Evolutionary conservation across 2,113 vertebrate genomes (phyloP).

Genomic region (Natator depressus): DNA sequence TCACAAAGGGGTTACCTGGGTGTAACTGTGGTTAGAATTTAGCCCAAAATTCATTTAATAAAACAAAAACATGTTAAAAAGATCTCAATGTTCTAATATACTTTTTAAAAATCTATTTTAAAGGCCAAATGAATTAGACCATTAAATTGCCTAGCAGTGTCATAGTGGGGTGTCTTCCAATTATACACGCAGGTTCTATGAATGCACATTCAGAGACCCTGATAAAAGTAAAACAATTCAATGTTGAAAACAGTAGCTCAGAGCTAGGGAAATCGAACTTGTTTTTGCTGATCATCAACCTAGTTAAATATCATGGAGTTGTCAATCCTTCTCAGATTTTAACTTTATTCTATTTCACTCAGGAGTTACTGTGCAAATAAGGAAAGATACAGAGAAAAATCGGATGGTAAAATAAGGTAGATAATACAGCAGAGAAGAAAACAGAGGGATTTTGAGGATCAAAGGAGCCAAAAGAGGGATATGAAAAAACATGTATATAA

Average conservation of each 20-base stretch:
- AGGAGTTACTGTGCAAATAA: not conserved
- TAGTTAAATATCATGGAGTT: not conserved
- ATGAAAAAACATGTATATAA: not conserved
- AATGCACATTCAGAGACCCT: not conserved
- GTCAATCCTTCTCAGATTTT: not conserved
- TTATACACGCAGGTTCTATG: not conserved
- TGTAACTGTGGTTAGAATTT: not conserved
- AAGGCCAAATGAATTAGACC: not conserved
- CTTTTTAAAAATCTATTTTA: not conserved
- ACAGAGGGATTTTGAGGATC: conserved; percentile 18
- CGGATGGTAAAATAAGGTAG: not conserved
- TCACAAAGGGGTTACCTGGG: not conserved
- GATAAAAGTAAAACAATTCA: not conserved
- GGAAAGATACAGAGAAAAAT: not conserved
- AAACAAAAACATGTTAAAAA: not conserved
- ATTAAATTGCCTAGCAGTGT: not conserved
- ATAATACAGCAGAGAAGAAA: conserved; percentile 11
- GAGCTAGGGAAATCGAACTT: not conserved
- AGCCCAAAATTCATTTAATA: not conserved
- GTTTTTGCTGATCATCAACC: not conserved
- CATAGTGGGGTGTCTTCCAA: not conserved
- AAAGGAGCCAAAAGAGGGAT: conserved; percentile 6
- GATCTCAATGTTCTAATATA: not conserved
- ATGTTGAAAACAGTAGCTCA: not conserved
- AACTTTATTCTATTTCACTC: not conserved